Evolutionary conservation across 2,113 vertebrate species (phyloP), one percentile per base, ranked within the genome.

Genomic region (Calcarius ornatus): DNA sequence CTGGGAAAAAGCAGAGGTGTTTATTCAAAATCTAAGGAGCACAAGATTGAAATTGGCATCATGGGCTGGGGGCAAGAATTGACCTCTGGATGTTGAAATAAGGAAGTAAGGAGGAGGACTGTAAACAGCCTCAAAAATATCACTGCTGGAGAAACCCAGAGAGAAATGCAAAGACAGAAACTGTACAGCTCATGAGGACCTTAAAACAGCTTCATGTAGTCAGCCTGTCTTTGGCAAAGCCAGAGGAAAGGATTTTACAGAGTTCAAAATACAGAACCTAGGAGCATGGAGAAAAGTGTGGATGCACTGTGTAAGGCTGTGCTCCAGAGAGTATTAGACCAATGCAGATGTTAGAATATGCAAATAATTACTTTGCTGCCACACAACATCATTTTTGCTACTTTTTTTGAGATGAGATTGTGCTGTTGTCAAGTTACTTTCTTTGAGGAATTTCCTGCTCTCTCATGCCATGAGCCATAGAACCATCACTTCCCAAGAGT

Each of bases 71-170:
- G 63, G 71, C 45, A 90, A 87, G 35, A 80, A 66, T 30, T 93
- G 81, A 54, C 79, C 56, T 80, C 69, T 78, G 56, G 47, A 33
- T 73, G 59, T 51, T 88, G 76, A 91, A 78, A 70, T 51, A 81
- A 86, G 86, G 64, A 73, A 35, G 30, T 66, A 81, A 21, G 7
- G 19, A 51, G 22, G 20, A 14, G 77, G 72, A 78, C 6, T 68
- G 51, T 92, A 88, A 92, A 94, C 64, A 84, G 45, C 48, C 88
- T 77, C 87, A 48, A 78, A 96, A 94, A 81, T 10, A 68, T 84
- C 82, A 33, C 88, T 45, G 14, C 92, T 94, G 51, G 64, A 92
- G 72, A 75, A 93, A 81, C 12, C 18, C 68, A 64, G 53, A 81
- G 35, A 86, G 56, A 76, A 95, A 86, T 59, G 80, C 3, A 15